These are phyloP conservation scores for Psettodes erumei DNA, from an alignment of 2,113 vertebrate genomes.

Conservation along the genomic window DNA sequence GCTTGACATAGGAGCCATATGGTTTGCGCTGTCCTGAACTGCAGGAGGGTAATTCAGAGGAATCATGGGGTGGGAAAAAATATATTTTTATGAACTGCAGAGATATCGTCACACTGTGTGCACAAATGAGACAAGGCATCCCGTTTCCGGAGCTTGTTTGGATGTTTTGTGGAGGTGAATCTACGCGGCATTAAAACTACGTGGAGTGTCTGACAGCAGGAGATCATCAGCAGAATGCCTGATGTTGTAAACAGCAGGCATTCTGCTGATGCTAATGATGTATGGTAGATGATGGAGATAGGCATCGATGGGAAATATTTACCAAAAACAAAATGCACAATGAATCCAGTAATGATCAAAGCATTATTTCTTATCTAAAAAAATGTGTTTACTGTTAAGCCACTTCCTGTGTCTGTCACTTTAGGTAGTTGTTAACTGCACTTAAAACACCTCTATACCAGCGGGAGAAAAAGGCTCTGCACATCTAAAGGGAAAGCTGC, in stretches of 20 bases:
- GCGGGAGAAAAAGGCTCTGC: constrained; percentile 15
- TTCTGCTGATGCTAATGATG: constrained; percentile 19
- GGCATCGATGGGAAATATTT: not conserved
- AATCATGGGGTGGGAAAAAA: constrained; percentile 1
- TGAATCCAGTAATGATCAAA: not conserved
- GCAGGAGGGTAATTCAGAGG: not conserved
- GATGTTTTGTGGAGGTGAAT: constrained; percentile 6
- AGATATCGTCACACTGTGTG: not conserved
- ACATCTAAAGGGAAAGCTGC: constrained; percentile 31
- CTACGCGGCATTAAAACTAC: constrained; percentile 25
- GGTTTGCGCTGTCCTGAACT: constrained; percentile 31
- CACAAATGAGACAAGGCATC: constrained; percentile 14
- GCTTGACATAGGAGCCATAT: constrained; percentile 37
- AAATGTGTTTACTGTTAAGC: not conserved
- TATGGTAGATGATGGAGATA: constrained; percentile 5
- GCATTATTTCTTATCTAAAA: not conserved
- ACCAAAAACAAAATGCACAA: not conserved
- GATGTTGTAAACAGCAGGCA: constrained; percentile 20
- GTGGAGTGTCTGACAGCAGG: not conserved
- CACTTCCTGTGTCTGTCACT: not conserved
- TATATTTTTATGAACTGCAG: not conserved
- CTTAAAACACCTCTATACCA: constrained; percentile 2
- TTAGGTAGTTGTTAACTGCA: constrained; percentile 3
- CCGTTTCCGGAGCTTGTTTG: not conserved
- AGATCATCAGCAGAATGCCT: constrained; percentile 6